These are phyloP conservation scores for Rhea americana DNA, from an alignment of 2,113 vertebrate genomes.

Conservation along the genomic window DNA sequence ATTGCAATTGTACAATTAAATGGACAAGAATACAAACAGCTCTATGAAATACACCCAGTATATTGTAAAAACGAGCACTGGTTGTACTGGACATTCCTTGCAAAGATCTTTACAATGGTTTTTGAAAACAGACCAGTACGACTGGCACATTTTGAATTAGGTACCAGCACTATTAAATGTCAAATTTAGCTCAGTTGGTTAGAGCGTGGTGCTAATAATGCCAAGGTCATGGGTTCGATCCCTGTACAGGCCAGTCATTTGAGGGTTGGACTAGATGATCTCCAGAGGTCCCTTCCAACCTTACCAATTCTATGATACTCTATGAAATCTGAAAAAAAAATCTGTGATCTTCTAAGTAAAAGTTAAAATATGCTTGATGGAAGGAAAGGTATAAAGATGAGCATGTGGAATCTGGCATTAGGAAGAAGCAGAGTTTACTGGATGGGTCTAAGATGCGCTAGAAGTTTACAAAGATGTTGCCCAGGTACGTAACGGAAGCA, in stretches of 20 bases:
- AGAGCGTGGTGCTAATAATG: too few species aligned
- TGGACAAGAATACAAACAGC: not conserved
- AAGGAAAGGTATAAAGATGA: not conserved
- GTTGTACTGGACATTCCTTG: not conserved
- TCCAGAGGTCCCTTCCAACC: too few species aligned
- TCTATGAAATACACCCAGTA: not conserved
- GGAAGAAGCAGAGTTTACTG: not conserved
- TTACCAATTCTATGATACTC: too few species aligned
- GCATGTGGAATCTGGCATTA: not conserved
- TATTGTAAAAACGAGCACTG: not conserved
- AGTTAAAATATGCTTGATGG: not conserved
- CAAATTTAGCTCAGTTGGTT: not conserved
- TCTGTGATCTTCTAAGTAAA: not conserved
- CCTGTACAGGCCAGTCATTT: too few species aligned
- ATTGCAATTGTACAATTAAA: not conserved
- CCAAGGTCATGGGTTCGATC: too few species aligned
- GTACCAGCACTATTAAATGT: not conserved
- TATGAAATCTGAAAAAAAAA: not conserved
- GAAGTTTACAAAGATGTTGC: not conserved
- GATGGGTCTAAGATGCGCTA: not conserved
- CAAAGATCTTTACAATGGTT: not conserved
- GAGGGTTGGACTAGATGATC: too few species aligned
- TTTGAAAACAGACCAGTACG: not conserved
- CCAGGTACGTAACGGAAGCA: not conserved
- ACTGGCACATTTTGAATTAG: not conserved